Evolutionary conservation across 37 sponge, comb jelly and placozoan species (phyloP).

Genomic region (Geodia barretti): DNA sequence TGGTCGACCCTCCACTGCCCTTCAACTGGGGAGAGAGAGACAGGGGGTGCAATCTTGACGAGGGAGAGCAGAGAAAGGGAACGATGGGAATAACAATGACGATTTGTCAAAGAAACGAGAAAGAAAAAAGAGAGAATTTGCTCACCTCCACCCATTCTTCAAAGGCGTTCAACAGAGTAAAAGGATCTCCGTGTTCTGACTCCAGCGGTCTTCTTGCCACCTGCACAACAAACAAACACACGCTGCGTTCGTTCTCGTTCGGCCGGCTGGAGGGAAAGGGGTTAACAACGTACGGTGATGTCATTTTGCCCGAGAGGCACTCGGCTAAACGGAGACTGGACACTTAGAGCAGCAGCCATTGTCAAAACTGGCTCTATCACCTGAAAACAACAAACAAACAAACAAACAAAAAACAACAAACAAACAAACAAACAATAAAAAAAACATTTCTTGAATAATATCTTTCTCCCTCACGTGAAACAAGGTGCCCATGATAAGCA

Average conservation of each 20-base stretch:
- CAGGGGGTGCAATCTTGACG: not conserved
- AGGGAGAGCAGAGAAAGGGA: not conserved
- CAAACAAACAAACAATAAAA: too few species aligned
- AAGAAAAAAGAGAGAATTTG: not conserved
- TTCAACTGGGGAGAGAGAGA: constrained; percentile 59
- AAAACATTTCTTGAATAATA: too few species aligned
- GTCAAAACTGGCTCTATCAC: constrained; percentile 84
- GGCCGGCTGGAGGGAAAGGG: too few species aligned
- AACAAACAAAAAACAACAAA: too few species aligned
- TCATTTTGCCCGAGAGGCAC: constrained; percentile 57
- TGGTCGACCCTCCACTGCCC: constrained; percentile 52
- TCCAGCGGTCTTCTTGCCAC: constrained; percentile 72
- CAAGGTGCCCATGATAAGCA: constrained; percentile 88
- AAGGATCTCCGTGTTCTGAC: constrained; percentile 90
- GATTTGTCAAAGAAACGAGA: not conserved
- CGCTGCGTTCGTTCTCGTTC: too few species aligned
- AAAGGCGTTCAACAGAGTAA: constrained; percentile 87
- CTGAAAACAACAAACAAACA: constrained; percentile 30
- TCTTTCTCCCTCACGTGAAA: constrained; percentile 64
- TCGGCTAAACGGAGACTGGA: constrained; percentile 89
- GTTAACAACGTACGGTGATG: constrained; percentile 52
- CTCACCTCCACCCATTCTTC: constrained; percentile 91
- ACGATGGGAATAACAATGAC: not conserved
- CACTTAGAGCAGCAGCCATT: constrained; percentile 89
- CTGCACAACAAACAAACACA: constrained; percentile 20